Percentiles rank a stretch among this genome's conserved stretches.
phyloP scores from a whole-genome alignment of 2,113 vertebrate genomes.

The Raphicerus campestris region DNA sequence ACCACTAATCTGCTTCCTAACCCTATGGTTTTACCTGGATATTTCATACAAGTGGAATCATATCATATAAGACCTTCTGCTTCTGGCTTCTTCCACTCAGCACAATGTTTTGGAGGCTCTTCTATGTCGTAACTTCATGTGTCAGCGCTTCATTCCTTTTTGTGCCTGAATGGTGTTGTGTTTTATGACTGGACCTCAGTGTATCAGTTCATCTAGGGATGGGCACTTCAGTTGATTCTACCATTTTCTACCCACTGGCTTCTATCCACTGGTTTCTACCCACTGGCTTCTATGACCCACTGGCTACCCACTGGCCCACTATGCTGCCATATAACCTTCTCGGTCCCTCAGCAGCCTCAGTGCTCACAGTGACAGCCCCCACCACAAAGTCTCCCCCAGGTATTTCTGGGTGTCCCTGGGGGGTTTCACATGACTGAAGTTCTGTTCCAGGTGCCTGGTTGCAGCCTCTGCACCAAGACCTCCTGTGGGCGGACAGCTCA shows the following conservation, averaged over 20 bases:
- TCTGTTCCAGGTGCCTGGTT: neutral
- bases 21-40: neutral
- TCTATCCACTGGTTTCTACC: neutral
- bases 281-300: neutral
- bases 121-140: neutral
- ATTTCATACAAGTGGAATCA: neutral
- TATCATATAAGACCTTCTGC: neutral
- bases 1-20: neutral
- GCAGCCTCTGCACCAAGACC: neutral
- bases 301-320: neutral
- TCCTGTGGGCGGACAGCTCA: neutral
- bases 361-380: neutral
- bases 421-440: neutral
- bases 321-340: neutral
- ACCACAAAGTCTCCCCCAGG: neutral
- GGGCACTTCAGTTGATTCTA: neutral
- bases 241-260: neutral
- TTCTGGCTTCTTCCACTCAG: neutral
- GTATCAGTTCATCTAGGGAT: neutral
- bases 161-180: neutral
- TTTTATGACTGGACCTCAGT: neutral
- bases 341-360: neutral
- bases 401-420: neutral
- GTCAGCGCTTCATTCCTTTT: neutral
- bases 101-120: neutral